These are phyloP conservation scores for Eufriesea mexicana DNA, from an alignment of 1,140 invertebrate genomes.

Conservation along the genomic window DNA sequence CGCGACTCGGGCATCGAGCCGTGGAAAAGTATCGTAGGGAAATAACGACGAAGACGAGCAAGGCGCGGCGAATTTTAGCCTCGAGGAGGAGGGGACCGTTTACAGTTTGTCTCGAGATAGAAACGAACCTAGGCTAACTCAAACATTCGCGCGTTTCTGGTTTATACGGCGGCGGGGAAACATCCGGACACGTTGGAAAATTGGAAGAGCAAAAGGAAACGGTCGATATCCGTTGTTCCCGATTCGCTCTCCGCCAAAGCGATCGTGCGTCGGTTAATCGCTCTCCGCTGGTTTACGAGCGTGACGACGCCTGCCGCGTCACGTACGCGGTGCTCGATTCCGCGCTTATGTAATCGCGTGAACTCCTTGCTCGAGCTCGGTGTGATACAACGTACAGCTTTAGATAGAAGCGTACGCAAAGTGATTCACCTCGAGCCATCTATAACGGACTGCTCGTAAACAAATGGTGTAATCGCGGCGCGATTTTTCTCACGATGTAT, in stretches of 20 bases:
- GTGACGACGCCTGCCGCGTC: constrained; percentile 5
- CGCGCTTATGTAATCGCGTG: constrained; percentile 31
- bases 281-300: neutral
- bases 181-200: too few species aligned
- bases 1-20: neutral
- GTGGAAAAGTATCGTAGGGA: too few species aligned
- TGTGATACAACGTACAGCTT: neutral
- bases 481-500: neutral
- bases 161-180: too few species aligned
- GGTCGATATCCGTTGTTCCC: too few species aligned
- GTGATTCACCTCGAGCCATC: constrained; percentile 12
- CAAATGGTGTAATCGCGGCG: neutral
- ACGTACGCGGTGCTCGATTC: constrained; percentile 18
- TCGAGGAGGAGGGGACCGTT: too few species aligned
- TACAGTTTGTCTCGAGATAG: too few species aligned
- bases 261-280: neutral
- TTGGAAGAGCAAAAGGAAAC: too few species aligned
- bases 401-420: neutral
- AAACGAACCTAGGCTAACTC: too few species aligned
- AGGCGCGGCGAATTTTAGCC: too few species aligned
- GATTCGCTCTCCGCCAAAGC: too few species aligned
- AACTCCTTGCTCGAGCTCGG: neutral
- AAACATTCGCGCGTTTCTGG: too few species aligned
- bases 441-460: constrained; percentile 26
- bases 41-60: too few species aligned